These are phyloP conservation scores for Heliothis virescens DNA, from an alignment of 1,140 invertebrate species.

Conservation along the genomic window DNA sequence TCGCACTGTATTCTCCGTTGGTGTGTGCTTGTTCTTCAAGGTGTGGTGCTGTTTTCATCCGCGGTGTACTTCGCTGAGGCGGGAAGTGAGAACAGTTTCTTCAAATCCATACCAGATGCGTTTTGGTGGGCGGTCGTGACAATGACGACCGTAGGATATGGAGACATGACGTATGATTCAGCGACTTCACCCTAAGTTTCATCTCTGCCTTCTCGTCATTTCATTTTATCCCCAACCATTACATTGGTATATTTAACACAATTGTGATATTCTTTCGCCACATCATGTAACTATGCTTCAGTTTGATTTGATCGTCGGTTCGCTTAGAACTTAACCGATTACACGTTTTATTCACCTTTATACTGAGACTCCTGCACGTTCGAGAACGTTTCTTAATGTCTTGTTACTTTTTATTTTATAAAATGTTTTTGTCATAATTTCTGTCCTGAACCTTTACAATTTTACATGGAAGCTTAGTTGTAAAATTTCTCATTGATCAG, in stretches of 20 bases:
- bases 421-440: slow-evolving; percentile 57
- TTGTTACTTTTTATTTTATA: slow-evolving; percentile 62
- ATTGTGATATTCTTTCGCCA: slow-evolving; percentile 77
- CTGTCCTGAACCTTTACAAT: slow-evolving; percentile 71
- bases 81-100: slow-evolving; percentile 98
- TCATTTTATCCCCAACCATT: slow-evolving; percentile 77
- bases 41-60: slow-evolving; percentile 99
- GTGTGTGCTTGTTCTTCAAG: slow-evolving; percentile 90
- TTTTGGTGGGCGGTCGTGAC: slow-evolving; percentile 99
- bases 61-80: slow-evolving; percentile 99
- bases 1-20: slow-evolving; percentile 84
- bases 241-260: slow-evolving; percentile 78
- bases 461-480: slow-evolving; percentile 80
- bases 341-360: slow-evolving; percentile 69
- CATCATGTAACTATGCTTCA: slow-evolving; percentile 80
- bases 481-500: slow-evolving; percentile 61
- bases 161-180: slow-evolving; percentile 99
- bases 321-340: slow-evolving; percentile 76
- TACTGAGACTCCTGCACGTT: slow-evolving; percentile 72
- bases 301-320: slow-evolving; percentile 77
- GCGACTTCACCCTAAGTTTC: slow-evolving; percentile 80
- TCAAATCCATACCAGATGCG: slow-evolving; percentile 99
- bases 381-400: slow-evolving; percentile 65
- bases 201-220: slow-evolving; percentile 81
- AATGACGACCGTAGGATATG: slow-evolving; percentile 99